phyloP scores from a whole-genome alignment of 2,113 vertebrate genomes.

The Peucedramus taeniatus region DNA sequence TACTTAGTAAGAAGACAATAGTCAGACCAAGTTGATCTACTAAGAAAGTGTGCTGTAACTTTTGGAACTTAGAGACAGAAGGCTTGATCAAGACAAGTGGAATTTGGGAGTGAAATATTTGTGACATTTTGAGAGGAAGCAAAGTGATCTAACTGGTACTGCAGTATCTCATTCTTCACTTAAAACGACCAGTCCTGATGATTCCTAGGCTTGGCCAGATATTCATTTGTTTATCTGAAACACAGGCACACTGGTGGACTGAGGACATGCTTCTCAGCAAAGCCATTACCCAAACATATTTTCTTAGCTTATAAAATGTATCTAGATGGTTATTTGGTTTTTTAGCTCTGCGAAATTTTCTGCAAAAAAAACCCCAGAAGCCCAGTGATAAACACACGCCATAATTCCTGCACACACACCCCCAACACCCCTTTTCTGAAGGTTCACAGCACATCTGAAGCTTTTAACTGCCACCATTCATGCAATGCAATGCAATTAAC shows the following conservation, averaged over 20 bases:
- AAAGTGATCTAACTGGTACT: neutral
- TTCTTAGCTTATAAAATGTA: neutral
- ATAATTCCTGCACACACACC: fast-evolving
- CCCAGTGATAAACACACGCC: fast-evolving
- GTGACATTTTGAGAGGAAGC: neutral
- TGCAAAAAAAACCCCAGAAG: fast-evolving
- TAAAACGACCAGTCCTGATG: neutral
- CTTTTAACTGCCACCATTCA: neutral
- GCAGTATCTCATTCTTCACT: neutral
- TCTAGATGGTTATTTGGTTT: neutral
- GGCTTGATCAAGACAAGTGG: neutral
- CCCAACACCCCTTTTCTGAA: neutral
- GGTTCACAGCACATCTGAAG: neutral
- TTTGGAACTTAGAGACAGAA: neutral
- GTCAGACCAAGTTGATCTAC: neutral
- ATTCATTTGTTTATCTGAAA: neutral
- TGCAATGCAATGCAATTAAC: neutral
- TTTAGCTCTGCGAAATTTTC: neutral
- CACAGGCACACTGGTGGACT: neutral
- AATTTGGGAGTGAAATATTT: neutral
- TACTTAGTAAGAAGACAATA: neutral
- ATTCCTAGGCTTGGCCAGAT: neutral
- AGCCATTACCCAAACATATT: neutral
- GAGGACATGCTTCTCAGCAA: neutral
- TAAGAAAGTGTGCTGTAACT: neutral